These are phyloP conservation scores for Marasmarcha lunaedactyla DNA, from an alignment of 2,888 invertebrate species.

Conservation along the genomic window DNA sequence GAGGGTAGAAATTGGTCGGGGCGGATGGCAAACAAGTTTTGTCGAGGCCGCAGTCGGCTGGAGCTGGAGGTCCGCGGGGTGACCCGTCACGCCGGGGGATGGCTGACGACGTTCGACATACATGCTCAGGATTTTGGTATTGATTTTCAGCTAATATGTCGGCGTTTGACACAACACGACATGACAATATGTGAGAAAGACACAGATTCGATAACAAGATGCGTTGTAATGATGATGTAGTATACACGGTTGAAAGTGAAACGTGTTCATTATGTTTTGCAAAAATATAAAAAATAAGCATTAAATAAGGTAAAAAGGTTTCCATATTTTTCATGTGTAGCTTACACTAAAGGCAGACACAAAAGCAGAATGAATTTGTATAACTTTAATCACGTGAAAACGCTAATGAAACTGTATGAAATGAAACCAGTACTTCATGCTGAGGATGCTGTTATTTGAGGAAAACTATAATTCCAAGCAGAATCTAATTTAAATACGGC, in stretches of 20 bases:
- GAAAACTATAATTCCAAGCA: background rate
- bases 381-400: slow-evolving; percentile 11
- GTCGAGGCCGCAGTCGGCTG: slow-evolving; percentile 23
- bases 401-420: slow-evolving; percentile 23
- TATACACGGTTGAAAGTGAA: too few species aligned
- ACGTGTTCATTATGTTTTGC: too few species aligned
- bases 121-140: background rate
- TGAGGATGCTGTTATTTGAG: background rate
- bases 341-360: too few species aligned
- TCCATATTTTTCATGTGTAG: too few species aligned
- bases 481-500: slow-evolving; percentile 17
- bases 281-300: too few species aligned
- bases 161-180: too few species aligned
- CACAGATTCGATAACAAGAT: too few species aligned
- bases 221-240: too few species aligned
- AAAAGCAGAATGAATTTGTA: background rate
- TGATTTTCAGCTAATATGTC: too few species aligned
- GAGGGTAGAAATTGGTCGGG: slow-evolving; percentile 5
- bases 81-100: slow-evolving; percentile 24
- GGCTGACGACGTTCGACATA: slow-evolving; percentile 15
- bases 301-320: too few species aligned
- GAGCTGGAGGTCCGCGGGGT: slow-evolving; percentile 17
- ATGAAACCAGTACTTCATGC: slow-evolving; percentile 15
- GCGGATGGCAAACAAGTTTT: slow-evolving; percentile 19
- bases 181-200: too few species aligned